Evolutionary conservation across 2,888 invertebrate genomes (phyloP), one percentile per base, ranked within the genome.

Genomic region (Agrotis puta): DNA sequence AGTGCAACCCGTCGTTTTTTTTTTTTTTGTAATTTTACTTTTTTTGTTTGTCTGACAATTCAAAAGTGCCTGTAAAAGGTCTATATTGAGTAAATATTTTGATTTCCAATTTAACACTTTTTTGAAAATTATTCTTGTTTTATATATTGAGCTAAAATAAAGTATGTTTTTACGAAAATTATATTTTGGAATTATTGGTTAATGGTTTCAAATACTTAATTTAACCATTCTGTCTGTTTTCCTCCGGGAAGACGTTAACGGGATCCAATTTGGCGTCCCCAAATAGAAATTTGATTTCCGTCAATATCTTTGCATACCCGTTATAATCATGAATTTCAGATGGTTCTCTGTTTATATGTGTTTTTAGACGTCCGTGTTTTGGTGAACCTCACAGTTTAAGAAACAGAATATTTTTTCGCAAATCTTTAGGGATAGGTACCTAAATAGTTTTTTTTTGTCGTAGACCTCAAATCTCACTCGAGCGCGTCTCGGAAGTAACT

Each of bases 261-360:
- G 82, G 50, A 85, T 83, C 75, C 79, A 83, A 78, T 84, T 79
- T 77, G 56, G 68, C 70, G 64, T 75, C 58, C 67, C 67, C 59
- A 82, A 80, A 83, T 77, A 75, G 65, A 79, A 79, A 79, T 69
- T 73, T 77, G 79, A 78, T 81, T 82, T 82, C 77, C 73, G 76
- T 66, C 77, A 73, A 74, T 64, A 63, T 79, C 66, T 85, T 84
- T 73, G 76, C 85, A 85, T 84, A 77, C 64, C 85, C 85, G 85
- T 85, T 85, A 84, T 64, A 71, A 24, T 81, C 82, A 81, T 85
- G 85, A 85, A 85, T 74, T 85, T 84, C 63, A 85, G 70, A 85
- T 85, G 63, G 62, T 58, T 48, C 61, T 69, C 47, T 77, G 77
- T 74, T 85, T 72, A 72, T 62, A 68, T 66, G 66, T 64, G 48